Percentiles rank a stretch among this genome's conserved stretches.
Conservation (phyloP, 2,797 vertebrate genomes). For the Lacerta agilis region DNA sequence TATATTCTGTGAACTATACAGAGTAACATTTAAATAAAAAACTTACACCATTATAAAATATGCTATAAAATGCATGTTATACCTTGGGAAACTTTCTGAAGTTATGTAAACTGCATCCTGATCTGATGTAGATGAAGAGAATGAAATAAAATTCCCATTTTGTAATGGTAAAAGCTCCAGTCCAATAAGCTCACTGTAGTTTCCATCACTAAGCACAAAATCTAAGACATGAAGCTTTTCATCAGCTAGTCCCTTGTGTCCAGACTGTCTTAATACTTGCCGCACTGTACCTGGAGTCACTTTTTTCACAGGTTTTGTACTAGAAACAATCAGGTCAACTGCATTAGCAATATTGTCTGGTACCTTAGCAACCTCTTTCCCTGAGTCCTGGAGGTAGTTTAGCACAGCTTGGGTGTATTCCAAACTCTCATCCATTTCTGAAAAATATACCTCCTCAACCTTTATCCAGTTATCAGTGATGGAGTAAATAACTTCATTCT, state of each 20-base stretch:
- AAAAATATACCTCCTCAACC: constrained; percentile 89
- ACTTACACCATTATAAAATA: background rate
- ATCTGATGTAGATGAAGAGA: constrained; percentile 91
- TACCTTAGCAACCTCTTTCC: constrained; percentile 90
- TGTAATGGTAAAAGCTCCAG: constrained; percentile 94
- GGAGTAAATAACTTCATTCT: constrained; percentile 89
- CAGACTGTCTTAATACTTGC: constrained; percentile 88
- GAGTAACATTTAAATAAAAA: constrained; percentile 9
- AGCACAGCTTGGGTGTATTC: constrained; percentile 86
- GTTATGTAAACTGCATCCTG: constrained; percentile 93
- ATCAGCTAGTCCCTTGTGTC: constrained; percentile 81
- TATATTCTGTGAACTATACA: background rate
- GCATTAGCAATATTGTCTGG: constrained; percentile 85
- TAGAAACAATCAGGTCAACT: constrained; percentile 73
- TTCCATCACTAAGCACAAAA: constrained; percentile 89
- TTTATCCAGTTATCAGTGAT: constrained; percentile 86
- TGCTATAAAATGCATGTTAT: constrained; percentile 49
- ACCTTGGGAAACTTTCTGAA: constrained; percentile 94
- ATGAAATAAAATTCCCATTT: constrained; percentile 87
- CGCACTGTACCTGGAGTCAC: constrained; percentile 89
- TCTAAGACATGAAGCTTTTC: constrained; percentile 92
- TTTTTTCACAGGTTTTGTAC: constrained; percentile 81
- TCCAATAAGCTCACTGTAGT: constrained; percentile 93
- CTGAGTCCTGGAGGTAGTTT: constrained; percentile 94
- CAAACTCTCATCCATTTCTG: constrained; percentile 85